Evolutionary conservation across 2,113 vertebrate species (phyloP).

Genomic region (Rhinogobius similis): DNA sequence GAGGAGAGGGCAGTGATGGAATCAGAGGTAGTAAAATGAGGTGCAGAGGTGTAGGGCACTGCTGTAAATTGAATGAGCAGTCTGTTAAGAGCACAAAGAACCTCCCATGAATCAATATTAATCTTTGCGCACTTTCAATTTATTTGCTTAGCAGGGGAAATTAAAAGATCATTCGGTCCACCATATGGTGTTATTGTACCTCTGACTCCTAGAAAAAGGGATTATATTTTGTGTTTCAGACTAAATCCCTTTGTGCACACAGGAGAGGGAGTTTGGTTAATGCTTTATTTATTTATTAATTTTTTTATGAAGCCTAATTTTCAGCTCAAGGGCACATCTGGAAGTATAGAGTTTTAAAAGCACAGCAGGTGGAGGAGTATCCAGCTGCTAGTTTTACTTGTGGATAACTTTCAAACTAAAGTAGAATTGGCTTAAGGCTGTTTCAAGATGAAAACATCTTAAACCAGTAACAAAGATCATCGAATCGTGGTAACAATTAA

Average conservation of each 20-base stretch:
- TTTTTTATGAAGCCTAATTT: slow-evolving; percentile 3
- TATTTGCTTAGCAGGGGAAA: slow-evolving; percentile 42
- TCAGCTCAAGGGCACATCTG: slow-evolving; percentile 15
- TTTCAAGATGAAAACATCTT: background rate
- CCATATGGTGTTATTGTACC: slow-evolving; percentile 36
- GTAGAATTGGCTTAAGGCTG: background rate
- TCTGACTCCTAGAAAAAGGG: slow-evolving; percentile 16
- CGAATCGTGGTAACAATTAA: background rate
- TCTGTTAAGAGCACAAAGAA: slow-evolving; percentile 43
- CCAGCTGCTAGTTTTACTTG: background rate
- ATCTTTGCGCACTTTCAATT: slow-evolving; percentile 27
- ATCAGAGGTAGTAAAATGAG: slow-evolving; percentile 55
- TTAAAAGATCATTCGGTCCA: slow-evolving; percentile 38
- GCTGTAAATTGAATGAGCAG: slow-evolving; percentile 36
- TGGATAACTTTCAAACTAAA: too few species aligned
- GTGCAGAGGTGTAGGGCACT: slow-evolving; percentile 41
- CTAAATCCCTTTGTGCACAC: slow-evolving; percentile 20
- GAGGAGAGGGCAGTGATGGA: slow-evolving; percentile 31
- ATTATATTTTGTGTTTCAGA: slow-evolving; percentile 6
- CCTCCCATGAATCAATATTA: slow-evolving; percentile 44
- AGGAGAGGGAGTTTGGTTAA: background rate
- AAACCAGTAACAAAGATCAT: background rate
- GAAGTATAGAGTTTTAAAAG: background rate
- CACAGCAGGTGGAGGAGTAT: slow-evolving; percentile 16
- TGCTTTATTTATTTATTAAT: slow-evolving; percentile 16